Percentiles rank a stretch among this genome's conserved stretches.
phyloP scores from a whole-genome alignment of 30 jellyfish, hydroid and myxozoan genomes.

The Pelagia noctiluca region DNA sequence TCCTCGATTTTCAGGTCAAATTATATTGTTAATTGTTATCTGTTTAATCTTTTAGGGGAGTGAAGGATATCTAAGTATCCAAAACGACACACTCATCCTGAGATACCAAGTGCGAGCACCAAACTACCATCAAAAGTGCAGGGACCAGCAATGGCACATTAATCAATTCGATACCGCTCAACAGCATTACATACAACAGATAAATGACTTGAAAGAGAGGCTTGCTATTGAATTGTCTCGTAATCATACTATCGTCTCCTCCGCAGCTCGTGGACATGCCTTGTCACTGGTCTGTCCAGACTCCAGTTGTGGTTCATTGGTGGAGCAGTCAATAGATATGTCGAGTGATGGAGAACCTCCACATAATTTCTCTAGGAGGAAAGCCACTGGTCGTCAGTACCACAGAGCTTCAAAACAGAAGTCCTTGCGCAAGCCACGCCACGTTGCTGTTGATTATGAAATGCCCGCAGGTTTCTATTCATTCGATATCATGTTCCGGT shows the following conservation, averaged over 20 bases:
- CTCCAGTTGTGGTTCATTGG: slow-evolving; percentile 59
- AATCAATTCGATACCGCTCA: slow-evolving; percentile 71
- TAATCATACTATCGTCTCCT: slow-evolving; percentile 66
- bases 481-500: no score
- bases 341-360: slow-evolving; percentile 68
- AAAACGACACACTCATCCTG: slow-evolving; percentile 74
- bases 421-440: slow-evolving; percentile 67
- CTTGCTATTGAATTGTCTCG: slow-evolving; percentile 89
- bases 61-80: slow-evolving; percentile 81
- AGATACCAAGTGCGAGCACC: slow-evolving; percentile 95
- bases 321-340: slow-evolving; percentile 75
- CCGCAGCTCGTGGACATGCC: slow-evolving; percentile 74
- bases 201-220: slow-evolving; percentile 86
- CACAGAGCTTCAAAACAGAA: slow-evolving; percentile 48
- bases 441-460: slow-evolving; percentile 74
- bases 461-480: slow-evolving; percentile 62
- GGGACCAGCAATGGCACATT: slow-evolving; percentile 96
- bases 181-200: slow-evolving; percentile 74
- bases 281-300: slow-evolving; percentile 31
- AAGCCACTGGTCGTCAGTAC: slow-evolving; percentile 36
- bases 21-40: no score
- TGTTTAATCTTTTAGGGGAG: slow-evolving; percentile 55
- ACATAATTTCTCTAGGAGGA: slow-evolving; percentile 30
- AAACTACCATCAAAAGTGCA: slow-evolving; percentile 82
- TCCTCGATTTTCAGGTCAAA: no score